Evolutionary conservation across 1,140 invertebrate species (phyloP), one percentile per base, ranked within the genome.

Genomic region (Macrobrachium rosenbergii): DNA sequence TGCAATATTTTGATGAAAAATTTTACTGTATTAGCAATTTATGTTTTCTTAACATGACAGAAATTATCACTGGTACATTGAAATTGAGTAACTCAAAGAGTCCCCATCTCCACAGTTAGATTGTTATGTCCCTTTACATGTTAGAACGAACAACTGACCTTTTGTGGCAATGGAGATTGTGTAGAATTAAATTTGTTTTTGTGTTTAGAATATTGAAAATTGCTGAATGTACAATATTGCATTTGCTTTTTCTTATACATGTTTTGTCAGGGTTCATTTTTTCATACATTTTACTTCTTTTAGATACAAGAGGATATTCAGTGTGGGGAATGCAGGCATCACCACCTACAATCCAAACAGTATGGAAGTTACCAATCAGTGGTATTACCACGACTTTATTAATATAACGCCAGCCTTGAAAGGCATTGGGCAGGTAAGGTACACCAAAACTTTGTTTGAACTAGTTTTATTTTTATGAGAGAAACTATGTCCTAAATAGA

Each of bases 271-370:
- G 21, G n/a, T 17, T 12, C 19, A 19, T 28, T 62, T 58, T 10
- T 59, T 62, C 60, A 67, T 5, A 14, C 2, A n/a, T 60, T 69
- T 2, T 21, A 60, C 88, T 62, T 23, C 81, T 91, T 92, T 37
- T 90, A 98, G 96, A 92, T 99, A 99, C 92, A 99, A 98, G 93
- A 94, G 99, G 91, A 97, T 99, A 91, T 98, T 99, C 92, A 98
- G 98, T 23, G 96, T 99, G 92, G 98, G 98, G 63, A 97, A 97
- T 59, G 94, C 95, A 92, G 98, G 98, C 58, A 97, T 99, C 88
- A 98, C 98, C 64, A 99, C 99, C 19, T 99, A 99, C 92, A 99
- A 99, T 92, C 98, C 98, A 5, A 95, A 94, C 89, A 96, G 95
- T 89, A 93, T 99, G 91, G 98, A 99, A 92, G 94, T 96, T n/a